phyloP scores from a whole-genome alignment of 2,113 vertebrate genomes.

The mouse (Mus musculus) region GRCm39 chr13:77477001-77477500 shows the following conservation, averaged over 20 bases:
- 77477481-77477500: too few relatives aligned
- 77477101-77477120: neutral
- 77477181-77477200: neutral
- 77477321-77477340: neutral
- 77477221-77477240: neutral
- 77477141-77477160: neutral
- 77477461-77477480: too few relatives aligned
- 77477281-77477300: neutral
- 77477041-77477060: neutral
- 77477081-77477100: too few relatives aligned
- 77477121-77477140: neutral
- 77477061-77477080: too few relatives aligned
- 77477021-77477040: neutral
- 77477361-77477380: too few relatives aligned
- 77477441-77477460: too few relatives aligned
- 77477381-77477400: neutral
- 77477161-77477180: neutral
- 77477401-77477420: too few relatives aligned
- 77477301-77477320: neutral
- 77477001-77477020: neutral
- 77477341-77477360: neutral
- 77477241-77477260: neutral
- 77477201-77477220: neutral
- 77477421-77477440: neutral
- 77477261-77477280: neutral